Conservation (phyloP, 2,797 vertebrate genomes). For the Myiotriccus ornatus region DNA sequence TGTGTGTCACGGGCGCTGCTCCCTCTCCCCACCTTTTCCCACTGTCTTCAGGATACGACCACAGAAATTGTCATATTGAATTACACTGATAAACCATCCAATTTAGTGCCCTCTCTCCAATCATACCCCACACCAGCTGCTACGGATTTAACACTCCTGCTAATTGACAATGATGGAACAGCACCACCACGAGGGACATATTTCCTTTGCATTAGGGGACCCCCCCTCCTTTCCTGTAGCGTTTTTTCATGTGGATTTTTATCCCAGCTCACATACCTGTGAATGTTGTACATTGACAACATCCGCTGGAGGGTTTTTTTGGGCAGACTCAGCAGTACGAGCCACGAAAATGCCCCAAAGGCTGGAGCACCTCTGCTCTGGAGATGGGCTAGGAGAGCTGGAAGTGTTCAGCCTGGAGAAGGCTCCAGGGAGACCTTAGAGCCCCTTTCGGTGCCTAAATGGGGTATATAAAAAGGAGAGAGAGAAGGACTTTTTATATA, state of each 20-base stretch:
- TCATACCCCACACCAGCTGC: constrained; percentile 21
- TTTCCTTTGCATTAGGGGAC: neutral
- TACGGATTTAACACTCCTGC: neutral
- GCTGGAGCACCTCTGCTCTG: neutral
- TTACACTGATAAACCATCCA: constrained; percentile 1
- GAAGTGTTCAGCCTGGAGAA: neutral
- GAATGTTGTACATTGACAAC: accelerated
- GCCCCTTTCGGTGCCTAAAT: neutral
- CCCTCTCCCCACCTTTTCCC: constrained; percentile 16
- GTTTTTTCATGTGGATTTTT: neutral
- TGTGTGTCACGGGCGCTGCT: neutral
- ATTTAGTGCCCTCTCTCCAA: neutral
- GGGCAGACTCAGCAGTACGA: neutral
- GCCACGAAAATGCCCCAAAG: no score
- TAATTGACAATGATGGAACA: constrained; percentile 36
- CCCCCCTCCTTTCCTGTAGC: neutral
- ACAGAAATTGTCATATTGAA: constrained; percentile 15
- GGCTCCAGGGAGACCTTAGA: neutral
- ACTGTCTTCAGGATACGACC: neutral
- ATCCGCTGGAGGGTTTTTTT: accelerated
- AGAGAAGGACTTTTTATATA: neutral
- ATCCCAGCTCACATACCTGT: neutral
- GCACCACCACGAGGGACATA: constrained; percentile 17
- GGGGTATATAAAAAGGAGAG: neutral
- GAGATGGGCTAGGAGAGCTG: neutral